A percentile compares a stretch with the other conserved stretches of the same genome.
These are phyloP conservation scores for Dynastes maya DNA, from an alignment of 2,888 invertebrate species.

Conservation along the genomic window DNA sequence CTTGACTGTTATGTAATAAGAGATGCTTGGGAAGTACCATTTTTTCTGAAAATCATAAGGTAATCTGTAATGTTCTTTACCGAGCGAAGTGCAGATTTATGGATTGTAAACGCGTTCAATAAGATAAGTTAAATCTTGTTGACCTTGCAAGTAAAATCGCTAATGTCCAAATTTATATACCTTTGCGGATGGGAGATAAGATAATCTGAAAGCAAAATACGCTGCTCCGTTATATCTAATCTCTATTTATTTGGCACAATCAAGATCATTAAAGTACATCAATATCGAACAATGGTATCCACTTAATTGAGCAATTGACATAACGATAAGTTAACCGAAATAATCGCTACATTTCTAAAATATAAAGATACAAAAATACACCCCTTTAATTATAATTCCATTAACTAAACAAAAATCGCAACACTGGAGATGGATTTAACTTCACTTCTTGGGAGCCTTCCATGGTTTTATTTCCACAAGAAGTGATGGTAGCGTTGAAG, in stretches of 20 bases:
- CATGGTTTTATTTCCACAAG: constrained; percentile 21
- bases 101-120: no score
- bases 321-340: background rate
- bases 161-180: background rate
- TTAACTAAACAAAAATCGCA: no score
- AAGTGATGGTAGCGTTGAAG: background rate
- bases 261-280: background rate
- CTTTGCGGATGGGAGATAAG: background rate
- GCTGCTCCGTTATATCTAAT: background rate
- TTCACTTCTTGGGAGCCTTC: background rate
- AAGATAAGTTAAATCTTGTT: no score
- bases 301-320: background rate
- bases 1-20: no score
- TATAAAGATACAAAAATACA: background rate
- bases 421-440: background rate
- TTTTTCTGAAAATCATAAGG: no score
- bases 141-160: no score
- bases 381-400: no score
- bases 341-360: background rate
- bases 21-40: no score
- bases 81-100: no score
- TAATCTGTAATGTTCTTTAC: no score
- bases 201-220: background rate
- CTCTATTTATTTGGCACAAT: constrained; percentile 19
- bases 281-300: background rate